Evolutionary conservation across 2,113 vertebrate species (phyloP).

Genomic region (Laterallus jamaicensis): DNA sequence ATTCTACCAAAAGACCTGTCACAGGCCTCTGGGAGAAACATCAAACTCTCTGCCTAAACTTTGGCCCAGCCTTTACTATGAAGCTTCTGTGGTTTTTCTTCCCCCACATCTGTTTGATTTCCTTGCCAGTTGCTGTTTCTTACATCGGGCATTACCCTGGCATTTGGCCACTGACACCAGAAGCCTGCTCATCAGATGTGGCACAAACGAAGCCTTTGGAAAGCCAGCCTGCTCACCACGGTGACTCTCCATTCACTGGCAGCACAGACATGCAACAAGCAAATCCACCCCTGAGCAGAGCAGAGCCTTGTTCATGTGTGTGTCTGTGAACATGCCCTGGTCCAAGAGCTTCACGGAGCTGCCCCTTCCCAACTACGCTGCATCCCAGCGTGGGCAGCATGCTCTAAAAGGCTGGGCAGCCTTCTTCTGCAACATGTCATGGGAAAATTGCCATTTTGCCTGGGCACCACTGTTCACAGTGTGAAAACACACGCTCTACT

Average conservation of each 20-base stretch:
- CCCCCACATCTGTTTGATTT: neutral
- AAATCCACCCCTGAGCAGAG: neutral
- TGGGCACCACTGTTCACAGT: neutral
- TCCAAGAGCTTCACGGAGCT: neutral
- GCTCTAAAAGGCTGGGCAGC: neutral
- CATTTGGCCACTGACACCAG: conserved; percentile 8
- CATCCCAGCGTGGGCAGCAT: neutral
- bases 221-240: neutral
- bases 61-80: neutral
- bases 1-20: neutral
- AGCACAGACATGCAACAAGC: neutral
- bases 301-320: neutral
- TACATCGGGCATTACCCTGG: neutral
- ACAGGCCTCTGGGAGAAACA: neutral
- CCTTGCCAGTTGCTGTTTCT: conserved; percentile 5
- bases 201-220: neutral
- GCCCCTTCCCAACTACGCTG: neutral
- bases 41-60: neutral
- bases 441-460: neutral
- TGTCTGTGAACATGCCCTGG: neutral
- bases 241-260: neutral
- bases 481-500: neutral
- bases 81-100: neutral
- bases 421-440: neutral
- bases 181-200: conserved; percentile 72